Evolutionary conservation across 2,797 vertebrate species (phyloP).

Genomic region (Spatula clypeata): DNA sequence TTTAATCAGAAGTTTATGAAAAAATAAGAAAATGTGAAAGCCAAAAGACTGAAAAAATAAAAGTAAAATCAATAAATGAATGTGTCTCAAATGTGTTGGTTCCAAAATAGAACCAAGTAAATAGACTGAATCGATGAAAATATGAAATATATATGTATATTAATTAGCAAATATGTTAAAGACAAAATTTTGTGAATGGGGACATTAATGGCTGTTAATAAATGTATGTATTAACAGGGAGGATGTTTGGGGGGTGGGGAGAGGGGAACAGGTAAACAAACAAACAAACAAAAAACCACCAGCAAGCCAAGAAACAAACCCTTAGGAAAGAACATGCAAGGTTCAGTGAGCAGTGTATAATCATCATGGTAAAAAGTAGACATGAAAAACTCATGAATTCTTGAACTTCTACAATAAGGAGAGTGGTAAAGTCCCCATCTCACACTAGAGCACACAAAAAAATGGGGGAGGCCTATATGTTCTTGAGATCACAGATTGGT

Average conservation of each 20-base stretch:
- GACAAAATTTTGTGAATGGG: background rate
- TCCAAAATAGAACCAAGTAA: background rate
- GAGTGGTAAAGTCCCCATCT: background rate
- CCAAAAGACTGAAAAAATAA: background rate
- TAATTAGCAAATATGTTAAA: background rate
- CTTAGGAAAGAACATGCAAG: background rate
- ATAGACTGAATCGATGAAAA: background rate
- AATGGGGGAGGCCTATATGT: fast-evolving
- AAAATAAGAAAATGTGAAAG: background rate
- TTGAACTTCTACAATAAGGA: background rate
- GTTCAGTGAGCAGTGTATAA: background rate
- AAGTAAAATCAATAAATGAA: background rate
- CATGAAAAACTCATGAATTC: background rate
- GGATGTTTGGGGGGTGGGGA: no score
- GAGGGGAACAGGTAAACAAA: no score
- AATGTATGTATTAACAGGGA: background rate
- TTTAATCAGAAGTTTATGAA: background rate
- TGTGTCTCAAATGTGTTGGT: background rate
- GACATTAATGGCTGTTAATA: background rate
- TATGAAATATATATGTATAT: background rate
- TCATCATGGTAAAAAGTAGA: background rate
- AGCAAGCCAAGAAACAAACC: background rate
- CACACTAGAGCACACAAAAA: background rate
- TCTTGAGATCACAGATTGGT: background rate
- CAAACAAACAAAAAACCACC: background rate